These are phyloP conservation scores for Callosobruchus maculatus DNA, from an alignment of 2,888 invertebrate genomes.

Conservation along the genomic window DNA sequence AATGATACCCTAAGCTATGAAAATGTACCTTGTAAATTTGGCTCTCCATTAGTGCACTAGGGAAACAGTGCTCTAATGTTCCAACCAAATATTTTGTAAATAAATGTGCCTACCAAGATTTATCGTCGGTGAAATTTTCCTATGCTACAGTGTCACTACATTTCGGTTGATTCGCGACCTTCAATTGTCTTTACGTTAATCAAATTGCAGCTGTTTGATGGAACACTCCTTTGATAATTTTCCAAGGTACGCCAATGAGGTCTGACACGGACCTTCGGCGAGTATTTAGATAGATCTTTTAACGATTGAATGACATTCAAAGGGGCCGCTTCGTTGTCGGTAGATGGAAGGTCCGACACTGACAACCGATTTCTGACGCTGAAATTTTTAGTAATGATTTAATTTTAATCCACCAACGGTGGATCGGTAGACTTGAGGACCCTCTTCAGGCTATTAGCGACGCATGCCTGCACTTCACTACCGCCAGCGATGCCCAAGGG, in stretches of 20 bases:
- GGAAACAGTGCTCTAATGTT: too few species aligned
- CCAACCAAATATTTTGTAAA: too few species aligned
- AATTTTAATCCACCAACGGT: slow-evolving; percentile 35
- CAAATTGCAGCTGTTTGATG: too few species aligned
- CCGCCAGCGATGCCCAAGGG: slow-evolving; percentile 1
- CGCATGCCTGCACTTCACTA: slow-evolving; percentile 25
- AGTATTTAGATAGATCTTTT: slow-evolving; percentile 42
- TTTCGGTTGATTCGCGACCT: too few species aligned
- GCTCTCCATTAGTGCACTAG: too few species aligned
- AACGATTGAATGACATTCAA: slow-evolving; percentile 43
- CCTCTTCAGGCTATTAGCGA: slow-evolving; percentile 33
- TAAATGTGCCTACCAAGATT: too few species aligned
- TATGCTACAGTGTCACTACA: too few species aligned
- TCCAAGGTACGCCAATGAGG: not conserved
- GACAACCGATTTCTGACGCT: slow-evolving; percentile 36
- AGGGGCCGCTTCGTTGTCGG: slow-evolving; percentile 37
- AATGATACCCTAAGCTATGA: too few species aligned
- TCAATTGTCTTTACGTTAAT: too few species aligned
- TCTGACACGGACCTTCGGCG: slow-evolving; percentile 14
- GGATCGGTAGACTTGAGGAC: slow-evolving; percentile 21
- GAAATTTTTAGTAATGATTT: slow-evolving; percentile 37
- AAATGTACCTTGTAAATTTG: too few species aligned
- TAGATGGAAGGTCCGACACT: slow-evolving; percentile 34
- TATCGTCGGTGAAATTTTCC: too few species aligned
- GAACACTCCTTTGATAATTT: not conserved